Evolutionary conservation across 2,113 vertebrate genomes (phyloP).

Genomic region (Camelus bactrianus): DNA sequence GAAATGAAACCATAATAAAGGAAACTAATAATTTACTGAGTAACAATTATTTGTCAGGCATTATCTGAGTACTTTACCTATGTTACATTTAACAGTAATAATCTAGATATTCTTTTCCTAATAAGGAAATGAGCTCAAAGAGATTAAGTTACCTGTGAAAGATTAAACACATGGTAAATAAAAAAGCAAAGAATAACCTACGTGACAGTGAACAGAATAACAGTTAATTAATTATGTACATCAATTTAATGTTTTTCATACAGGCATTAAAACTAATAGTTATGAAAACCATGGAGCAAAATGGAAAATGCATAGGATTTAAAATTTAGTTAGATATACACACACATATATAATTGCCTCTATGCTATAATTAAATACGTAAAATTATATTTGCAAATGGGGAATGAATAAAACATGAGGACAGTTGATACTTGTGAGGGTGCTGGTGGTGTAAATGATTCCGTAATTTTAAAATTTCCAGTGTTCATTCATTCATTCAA

Average conservation of each 20-base stretch:
- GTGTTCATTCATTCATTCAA: not conserved
- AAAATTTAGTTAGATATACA: not conserved
- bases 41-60: conserved; percentile 23
- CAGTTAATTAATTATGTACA: not conserved
- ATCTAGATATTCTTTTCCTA: conserved; percentile 9
- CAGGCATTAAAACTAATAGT: conserved; percentile 15
- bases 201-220: not conserved
- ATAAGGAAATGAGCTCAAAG: not conserved
- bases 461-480: conserved; percentile 1
- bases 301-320: not conserved
- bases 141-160: not conserved
- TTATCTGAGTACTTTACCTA: not conserved
- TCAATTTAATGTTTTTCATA: conserved; percentile 15
- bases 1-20: not conserved
- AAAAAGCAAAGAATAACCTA: conserved; percentile 23
- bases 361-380: not conserved
- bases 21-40: not conserved
- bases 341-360: not conserved
- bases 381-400: conserved; percentile 36
- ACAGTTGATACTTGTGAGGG: not conserved
- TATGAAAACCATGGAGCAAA: not conserved
- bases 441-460: not conserved
- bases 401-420: not conserved
- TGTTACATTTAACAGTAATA: not conserved
- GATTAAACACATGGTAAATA: not conserved